Base-by-base conservation (phyloP, 2,797 vertebrate species). In the Bradypus variegatus region DNA sequence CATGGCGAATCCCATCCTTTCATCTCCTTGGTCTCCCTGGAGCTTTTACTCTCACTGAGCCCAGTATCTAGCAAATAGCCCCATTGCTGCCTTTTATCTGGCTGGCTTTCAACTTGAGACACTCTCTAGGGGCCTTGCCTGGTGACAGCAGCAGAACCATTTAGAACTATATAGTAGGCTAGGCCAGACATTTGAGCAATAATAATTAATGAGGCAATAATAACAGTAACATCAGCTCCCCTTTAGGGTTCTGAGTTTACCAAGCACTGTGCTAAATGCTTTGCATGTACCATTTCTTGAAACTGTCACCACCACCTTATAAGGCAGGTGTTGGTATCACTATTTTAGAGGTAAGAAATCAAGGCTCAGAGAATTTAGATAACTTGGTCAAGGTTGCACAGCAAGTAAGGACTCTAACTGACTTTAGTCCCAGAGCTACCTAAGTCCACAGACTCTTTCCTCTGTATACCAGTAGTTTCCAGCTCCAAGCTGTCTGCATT, bases 51-150 rank as follows among this genome's bases (percentile, higher is more conserved):
- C 65, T 86, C 87, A 50, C 1, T 18, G 53, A 92, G 87, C 87
- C 89, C 79, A 60, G 89, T 88, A 86, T 93, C 92, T 18, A 88
- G 91, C 95, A 96, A 94, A 96, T 86, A 94, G 93, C 84, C 79
- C 80, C 55, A 65, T 6, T 55, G 90, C 89, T 81, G 92, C 88
- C 95, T 95, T 95, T 96, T 65, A 95, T 96, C 94, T 94, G 58
- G 78, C 70, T 75, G 67, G 48, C 91, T 94, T 95, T 96, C 93
- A 93, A 91, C 94, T 88, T 70, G 70, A 93, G 82, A n/a, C 65
- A 29, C 58, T 45, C 72, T 90, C 75, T 92, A 23, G 21, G 14
- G 70, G n/a, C 8, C 65, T 48, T n/a, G 80, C 58, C 72, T 73
- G 64, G 80, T 2, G 4, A 77, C 78, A 53, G 38, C n/a, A 62